Percentiles rank a stretch among this genome's conserved stretches.
Evolutionary conservation across 1,140 invertebrate genomes (phyloP).

Genomic region (Eubasilissa regina): DNA sequence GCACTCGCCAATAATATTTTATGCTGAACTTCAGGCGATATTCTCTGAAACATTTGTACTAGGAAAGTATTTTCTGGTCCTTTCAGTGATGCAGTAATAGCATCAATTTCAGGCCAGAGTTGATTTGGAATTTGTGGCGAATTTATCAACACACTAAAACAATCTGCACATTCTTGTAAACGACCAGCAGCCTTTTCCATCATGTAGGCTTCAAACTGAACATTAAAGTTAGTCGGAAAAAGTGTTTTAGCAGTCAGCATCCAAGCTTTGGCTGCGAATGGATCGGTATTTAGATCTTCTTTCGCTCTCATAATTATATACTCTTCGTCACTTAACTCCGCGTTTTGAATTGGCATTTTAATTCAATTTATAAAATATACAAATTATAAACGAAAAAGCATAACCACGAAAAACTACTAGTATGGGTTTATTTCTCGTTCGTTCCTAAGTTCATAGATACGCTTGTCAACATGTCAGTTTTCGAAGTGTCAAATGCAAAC

Average conservation of each 20-base stretch:
- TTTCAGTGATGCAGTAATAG: slow-evolving; percentile 82
- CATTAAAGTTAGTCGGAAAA: slow-evolving; percentile 87
- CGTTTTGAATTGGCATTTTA: not conserved
- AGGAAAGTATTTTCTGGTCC: slow-evolving; percentile 72
- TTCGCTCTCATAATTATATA: slow-evolving; percentile 86
- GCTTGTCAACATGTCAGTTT: too few species aligned
- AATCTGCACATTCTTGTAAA: slow-evolving; percentile 86
- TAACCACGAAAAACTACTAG: too few species aligned
- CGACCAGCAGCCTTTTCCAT: slow-evolving; percentile 86
- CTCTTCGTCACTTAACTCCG: slow-evolving; percentile 76
- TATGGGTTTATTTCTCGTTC: too few species aligned
- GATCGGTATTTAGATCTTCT: slow-evolving; percentile 79
- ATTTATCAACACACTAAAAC: slow-evolving; percentile 77
- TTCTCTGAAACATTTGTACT: slow-evolving; percentile 79
- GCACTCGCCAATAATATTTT: slow-evolving; percentile 85
- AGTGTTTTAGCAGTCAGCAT: slow-evolving; percentile 91
- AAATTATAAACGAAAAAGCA: too few species aligned
- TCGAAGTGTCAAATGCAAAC: too few species aligned
- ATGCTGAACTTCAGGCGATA: slow-evolving; percentile 82
- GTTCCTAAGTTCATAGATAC: too few species aligned
- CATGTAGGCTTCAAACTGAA: slow-evolving; percentile 89
- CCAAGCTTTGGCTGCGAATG: slow-evolving; percentile 89
- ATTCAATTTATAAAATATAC: too few species aligned
- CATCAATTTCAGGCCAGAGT: slow-evolving; percentile 86
- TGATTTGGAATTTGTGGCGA: slow-evolving; percentile 71